A percentile compares a stretch with the other conserved stretches of the same genome.
phyloP scores from a whole-genome alignment of 2,113 vertebrate genomes.

The Brachionichthys hirsutus region DNA sequence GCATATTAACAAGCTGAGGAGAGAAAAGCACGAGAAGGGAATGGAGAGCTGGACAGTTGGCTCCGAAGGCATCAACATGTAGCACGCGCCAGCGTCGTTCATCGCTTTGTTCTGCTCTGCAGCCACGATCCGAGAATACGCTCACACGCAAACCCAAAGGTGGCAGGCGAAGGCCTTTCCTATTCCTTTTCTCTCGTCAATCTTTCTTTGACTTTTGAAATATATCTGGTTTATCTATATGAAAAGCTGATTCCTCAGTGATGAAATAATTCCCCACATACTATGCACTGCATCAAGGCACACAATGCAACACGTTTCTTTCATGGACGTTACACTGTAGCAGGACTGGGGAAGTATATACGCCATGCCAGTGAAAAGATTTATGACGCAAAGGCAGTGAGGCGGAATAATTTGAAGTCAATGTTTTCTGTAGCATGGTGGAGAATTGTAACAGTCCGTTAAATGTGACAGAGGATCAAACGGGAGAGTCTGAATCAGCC shows the following conservation, averaged over 20 bases:
- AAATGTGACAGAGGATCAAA: constrained; percentile 41
- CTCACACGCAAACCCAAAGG: too few relatives aligned
- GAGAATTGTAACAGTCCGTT: constrained; percentile 21
- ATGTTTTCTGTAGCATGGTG: constrained; percentile 20
- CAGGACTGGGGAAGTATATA: not conserved
- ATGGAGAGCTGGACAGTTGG: constrained; percentile 27
- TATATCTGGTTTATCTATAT: constrained; percentile 29
- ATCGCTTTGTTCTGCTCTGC: not conserved
- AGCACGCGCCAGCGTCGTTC: not conserved
- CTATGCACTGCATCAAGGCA: constrained; percentile 13
- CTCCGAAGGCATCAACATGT: constrained; percentile 26
- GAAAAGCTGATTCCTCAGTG: constrained; percentile 18
- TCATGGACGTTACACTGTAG: constrained; percentile 13
- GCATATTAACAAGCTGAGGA: constrained; percentile 3
- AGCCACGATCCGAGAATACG: not conserved
- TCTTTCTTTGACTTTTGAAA: not conserved
- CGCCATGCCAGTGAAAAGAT: too few relatives aligned
- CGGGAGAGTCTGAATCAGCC: not conserved
- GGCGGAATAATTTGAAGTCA: constrained; percentile 5
- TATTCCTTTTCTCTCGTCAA: not conserved
- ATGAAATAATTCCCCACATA: constrained; percentile 22
- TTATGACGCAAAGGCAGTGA: constrained; percentile 11
- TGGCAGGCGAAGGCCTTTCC: not conserved
- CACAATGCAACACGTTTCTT: constrained; percentile 6
- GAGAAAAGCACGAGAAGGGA: constrained; percentile 8